phyloP scores from a whole-genome alignment of 2,113 vertebrate genomes.

The Aleadryas rufinucha region DNA sequence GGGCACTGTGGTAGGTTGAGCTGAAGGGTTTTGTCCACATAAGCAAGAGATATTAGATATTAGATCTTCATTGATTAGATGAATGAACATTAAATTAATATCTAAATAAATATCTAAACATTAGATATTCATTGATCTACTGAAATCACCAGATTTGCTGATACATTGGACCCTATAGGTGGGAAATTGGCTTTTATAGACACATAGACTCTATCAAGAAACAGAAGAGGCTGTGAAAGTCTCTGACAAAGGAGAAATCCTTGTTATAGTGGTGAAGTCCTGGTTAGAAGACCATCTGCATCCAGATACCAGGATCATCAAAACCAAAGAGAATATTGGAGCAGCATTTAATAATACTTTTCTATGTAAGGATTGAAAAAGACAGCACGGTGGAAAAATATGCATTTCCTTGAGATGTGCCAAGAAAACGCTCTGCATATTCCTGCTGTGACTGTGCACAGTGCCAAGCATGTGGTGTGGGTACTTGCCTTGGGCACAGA shows the following conservation, averaged over 20 bases:
- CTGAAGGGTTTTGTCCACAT: not conserved
- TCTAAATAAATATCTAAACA: too few relatives aligned
- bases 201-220: not conserved
- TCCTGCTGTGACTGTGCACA: not conserved
- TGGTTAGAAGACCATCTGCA: not conserved
- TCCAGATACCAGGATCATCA: not conserved
- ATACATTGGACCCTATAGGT: not conserved
- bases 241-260: not conserved
- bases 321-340: not conserved
- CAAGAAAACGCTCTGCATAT: not conserved
- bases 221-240: not conserved
- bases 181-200: not conserved
- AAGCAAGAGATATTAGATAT: not conserved
- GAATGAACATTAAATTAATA: too few relatives aligned
- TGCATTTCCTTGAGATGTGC: not conserved
- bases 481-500: not conserved
- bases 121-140: too few relatives aligned
- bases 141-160: not conserved
- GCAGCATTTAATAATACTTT: not conserved
- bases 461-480: fast-evolving
- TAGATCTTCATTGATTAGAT: too few relatives aligned
- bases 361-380: not conserved
- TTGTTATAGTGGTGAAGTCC: not conserved
- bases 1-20: too few relatives aligned
- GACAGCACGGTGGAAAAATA: not conserved